These are phyloP conservation scores for Bubo bubo DNA, from an alignment of 2,113 vertebrate genomes.

Conservation along the genomic window DNA sequence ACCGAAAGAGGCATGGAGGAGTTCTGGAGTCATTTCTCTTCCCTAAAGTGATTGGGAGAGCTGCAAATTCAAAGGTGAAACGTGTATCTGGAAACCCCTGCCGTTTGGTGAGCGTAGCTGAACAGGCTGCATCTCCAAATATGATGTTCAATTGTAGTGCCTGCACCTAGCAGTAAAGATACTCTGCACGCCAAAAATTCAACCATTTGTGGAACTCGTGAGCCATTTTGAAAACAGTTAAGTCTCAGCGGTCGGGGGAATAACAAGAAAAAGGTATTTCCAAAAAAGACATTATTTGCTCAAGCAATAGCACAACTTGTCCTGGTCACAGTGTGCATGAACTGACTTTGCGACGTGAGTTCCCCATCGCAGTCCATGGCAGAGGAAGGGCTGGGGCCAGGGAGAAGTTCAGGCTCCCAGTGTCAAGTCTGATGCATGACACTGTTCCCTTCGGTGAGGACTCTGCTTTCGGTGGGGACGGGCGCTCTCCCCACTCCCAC, in stretches of 20 bases:
- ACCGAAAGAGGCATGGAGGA: neutral
- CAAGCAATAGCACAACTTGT: neutral
- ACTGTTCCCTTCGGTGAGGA: neutral
- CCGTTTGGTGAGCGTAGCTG: neutral
- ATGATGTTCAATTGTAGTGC: neutral
- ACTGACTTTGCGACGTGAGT: neutral
- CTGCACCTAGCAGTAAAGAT: neutral
- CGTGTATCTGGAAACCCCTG: neutral
- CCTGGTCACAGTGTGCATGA: neutral
- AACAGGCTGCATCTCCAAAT: neutral
- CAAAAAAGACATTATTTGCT: neutral
- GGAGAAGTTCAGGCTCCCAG: neutral
- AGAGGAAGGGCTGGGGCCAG: neutral
- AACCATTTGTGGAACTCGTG: neutral
- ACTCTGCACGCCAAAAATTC: neutral
- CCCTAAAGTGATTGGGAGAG: neutral
- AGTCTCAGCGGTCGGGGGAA: neutral
- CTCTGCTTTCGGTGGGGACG: neutral
- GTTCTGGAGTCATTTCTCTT: neutral
- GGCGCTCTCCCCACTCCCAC: neutral
- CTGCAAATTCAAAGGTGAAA: neutral
- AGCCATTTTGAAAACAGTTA: neutral
- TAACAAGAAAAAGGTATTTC: neutral
- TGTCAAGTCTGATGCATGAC: no score
- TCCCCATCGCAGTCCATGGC: no score